These are phyloP conservation scores for Drosophila basisetae DNA, from an alignment of 2,888 invertebrate genomes.

Conservation along the genomic window DNA sequence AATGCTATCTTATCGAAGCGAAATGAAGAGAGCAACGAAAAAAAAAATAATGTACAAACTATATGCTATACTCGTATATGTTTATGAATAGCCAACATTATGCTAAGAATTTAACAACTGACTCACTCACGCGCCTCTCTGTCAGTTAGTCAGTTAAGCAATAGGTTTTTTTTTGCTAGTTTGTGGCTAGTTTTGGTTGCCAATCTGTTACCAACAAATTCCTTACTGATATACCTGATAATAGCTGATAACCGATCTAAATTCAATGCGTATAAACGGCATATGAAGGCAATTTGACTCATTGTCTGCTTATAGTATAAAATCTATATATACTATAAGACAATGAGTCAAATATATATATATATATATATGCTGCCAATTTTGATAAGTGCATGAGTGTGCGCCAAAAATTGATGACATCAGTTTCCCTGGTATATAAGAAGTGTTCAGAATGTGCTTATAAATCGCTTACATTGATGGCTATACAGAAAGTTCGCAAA, in stretches of 20 bases:
- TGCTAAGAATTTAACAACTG: conserved; percentile 34
- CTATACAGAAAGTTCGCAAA: conserved; percentile 11
- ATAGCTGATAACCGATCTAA: conserved; percentile 58
- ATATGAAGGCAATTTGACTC: conserved; percentile 59
- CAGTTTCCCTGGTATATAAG: conserved; percentile 33
- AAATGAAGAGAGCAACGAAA: conserved; percentile 16
- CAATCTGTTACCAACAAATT: conserved; percentile 48
- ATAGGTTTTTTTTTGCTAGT: conserved; percentile 21
- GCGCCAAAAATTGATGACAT: conserved; percentile 52
- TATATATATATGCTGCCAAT: background rate
- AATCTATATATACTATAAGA: conserved; percentile 29
- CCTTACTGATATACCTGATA: conserved; percentile 52
- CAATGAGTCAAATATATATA: too few species aligned
- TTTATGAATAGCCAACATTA: conserved; percentile 1
- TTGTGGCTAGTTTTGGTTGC: conserved; percentile 12
- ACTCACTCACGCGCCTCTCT: conserved; percentile 51
- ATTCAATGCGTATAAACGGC: conserved; percentile 37
- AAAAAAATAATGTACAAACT: conserved; percentile 7
- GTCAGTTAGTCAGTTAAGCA: conserved; percentile 16
- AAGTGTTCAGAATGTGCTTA: conserved; percentile 4
- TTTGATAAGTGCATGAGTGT: conserved; percentile 50
- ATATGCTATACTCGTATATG: background rate
- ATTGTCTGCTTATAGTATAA: conserved; percentile 40
- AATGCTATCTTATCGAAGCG: conserved; percentile 64
- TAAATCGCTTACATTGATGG: conserved; percentile 16